Evolutionary conservation across 1,140 invertebrate species (phyloP).

Genomic region (Nilaparvata lugens): DNA sequence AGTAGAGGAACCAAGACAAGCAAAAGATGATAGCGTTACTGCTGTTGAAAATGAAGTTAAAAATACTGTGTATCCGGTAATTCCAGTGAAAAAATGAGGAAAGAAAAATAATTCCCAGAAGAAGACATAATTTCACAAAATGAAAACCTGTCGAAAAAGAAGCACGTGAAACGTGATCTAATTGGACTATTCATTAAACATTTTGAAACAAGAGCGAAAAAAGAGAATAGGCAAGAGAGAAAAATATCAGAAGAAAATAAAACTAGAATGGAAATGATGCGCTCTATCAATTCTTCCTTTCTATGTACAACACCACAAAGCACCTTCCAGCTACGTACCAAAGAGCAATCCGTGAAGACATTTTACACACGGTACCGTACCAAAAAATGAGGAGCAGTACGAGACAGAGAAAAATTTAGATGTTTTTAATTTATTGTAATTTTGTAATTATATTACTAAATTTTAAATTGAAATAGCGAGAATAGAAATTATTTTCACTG

Average conservation of each 20-base stretch:
- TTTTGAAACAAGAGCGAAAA: neutral
- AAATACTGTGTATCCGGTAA: neutral
- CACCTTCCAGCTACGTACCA: conserved; percentile 7
- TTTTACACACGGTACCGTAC: too few relatives aligned
- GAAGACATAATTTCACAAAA: neutral
- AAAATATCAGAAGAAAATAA: neutral
- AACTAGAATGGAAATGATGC: neutral
- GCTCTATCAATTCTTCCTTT: conserved; percentile 8
- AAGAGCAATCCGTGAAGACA: too few relatives aligned
- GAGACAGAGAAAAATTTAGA: too few relatives aligned
- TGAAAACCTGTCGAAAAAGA: neutral
- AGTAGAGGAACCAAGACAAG: neutral
- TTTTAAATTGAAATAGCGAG: too few relatives aligned
- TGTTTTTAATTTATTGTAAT: too few relatives aligned
- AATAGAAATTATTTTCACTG: too few relatives aligned
- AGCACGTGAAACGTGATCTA: neutral
- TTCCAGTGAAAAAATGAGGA: neutral
- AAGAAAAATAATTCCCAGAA: neutral
- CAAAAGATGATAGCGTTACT: neutral
- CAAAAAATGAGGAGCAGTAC: too few relatives aligned
- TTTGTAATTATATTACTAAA: too few relatives aligned
- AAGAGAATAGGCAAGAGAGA: neutral
- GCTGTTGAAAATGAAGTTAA: neutral
- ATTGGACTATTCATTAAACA: neutral
- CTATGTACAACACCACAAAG: conserved; percentile 12